Evolutionary conservation across 1,140 invertebrate genomes (phyloP).

Genomic region (Geopemphigus sp.): DNA sequence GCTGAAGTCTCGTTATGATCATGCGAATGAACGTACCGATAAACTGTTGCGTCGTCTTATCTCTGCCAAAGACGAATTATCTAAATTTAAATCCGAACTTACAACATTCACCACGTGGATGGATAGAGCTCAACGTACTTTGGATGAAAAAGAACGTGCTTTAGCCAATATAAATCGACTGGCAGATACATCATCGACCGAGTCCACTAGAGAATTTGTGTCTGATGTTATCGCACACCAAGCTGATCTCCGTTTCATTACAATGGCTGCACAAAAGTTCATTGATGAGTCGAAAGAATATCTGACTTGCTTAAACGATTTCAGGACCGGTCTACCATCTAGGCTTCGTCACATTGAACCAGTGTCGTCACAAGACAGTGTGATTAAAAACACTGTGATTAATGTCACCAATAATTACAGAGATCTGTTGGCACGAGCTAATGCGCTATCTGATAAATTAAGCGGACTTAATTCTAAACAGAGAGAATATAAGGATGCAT

Average conservation of each 20-base stretch:
- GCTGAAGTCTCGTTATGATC: constrained; percentile 80
- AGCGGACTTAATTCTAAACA: constrained; percentile 75
- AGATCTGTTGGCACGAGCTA: constrained; percentile 75
- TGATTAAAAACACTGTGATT: constrained; percentile 69
- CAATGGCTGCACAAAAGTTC: constrained; percentile 92
- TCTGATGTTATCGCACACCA: constrained; percentile 92
- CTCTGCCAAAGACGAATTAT: constrained; percentile 80
- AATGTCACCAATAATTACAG: constrained; percentile 70
- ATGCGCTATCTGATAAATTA: constrained; percentile 75
- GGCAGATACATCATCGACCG: constrained; percentile 66
- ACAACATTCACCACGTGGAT: constrained; percentile 82
- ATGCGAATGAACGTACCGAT: constrained; percentile 74
- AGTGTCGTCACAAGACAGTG: constrained; percentile 66
- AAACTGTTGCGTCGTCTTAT: constrained; percentile 72
- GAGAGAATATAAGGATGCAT: constrained; percentile 75
- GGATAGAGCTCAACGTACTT: constrained; percentile 70
- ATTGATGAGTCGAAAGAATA: constrained; percentile 91
- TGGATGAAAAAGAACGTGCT: constrained; percentile 84
- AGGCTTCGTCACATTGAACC: constrained; percentile 74
- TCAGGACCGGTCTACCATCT: constrained; percentile 76
- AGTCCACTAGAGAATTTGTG: constrained; percentile 81
- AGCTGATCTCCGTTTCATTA: constrained; percentile 89
- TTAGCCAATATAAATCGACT: constrained; percentile 72
- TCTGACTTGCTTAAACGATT: constrained; percentile 76
- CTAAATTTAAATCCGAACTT: constrained; percentile 79